phyloP scores from a whole-genome alignment of 2,113 vertebrate species.

The Tachysurus fulvidraco region DNA sequence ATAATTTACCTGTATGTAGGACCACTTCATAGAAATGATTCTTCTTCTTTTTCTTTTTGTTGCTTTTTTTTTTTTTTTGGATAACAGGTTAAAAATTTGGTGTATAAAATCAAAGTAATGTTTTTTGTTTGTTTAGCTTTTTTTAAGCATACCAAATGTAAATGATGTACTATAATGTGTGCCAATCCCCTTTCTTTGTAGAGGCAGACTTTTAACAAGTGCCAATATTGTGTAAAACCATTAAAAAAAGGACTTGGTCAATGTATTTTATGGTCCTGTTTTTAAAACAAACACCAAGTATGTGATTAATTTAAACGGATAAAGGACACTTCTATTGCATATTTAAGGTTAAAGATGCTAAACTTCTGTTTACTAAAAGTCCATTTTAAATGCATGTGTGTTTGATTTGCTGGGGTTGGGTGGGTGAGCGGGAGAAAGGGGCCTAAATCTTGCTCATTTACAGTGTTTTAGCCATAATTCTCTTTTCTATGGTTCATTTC shows the following conservation, averaged over 20 bases:
- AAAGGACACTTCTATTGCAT: constrained; percentile 70
- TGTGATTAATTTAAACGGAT: constrained; percentile 67
- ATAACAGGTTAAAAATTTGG: constrained; percentile 64
- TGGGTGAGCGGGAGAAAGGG: constrained; percentile 66
- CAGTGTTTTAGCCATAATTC: constrained; percentile 80
- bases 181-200: constrained; percentile 77
- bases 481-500: constrained; percentile 71
- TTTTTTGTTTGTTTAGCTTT: constrained; percentile 56
- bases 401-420: constrained; percentile 71
- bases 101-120: constrained; percentile 75
- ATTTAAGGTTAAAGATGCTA: constrained; percentile 72
- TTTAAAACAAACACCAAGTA: constrained; percentile 76
- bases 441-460: constrained; percentile 75
- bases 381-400: constrained; percentile 79
- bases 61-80: constrained; percentile 52
- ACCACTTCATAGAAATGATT: constrained; percentile 73
- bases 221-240: constrained; percentile 78
- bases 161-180: constrained; percentile 80
- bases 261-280: constrained; percentile 65
- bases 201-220: constrained; percentile 77
- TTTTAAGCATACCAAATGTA: constrained; percentile 76
- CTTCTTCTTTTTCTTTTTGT: background rate
- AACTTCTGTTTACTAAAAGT: constrained; percentile 77
- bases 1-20: constrained; percentile 71
- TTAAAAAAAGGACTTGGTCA: constrained; percentile 63